A percentile compares a stretch with the other conserved stretches of the same genome.
phyloP scores from a whole-genome alignment of 2,888 invertebrate genomes.

The Chouioia cunea region DNA sequence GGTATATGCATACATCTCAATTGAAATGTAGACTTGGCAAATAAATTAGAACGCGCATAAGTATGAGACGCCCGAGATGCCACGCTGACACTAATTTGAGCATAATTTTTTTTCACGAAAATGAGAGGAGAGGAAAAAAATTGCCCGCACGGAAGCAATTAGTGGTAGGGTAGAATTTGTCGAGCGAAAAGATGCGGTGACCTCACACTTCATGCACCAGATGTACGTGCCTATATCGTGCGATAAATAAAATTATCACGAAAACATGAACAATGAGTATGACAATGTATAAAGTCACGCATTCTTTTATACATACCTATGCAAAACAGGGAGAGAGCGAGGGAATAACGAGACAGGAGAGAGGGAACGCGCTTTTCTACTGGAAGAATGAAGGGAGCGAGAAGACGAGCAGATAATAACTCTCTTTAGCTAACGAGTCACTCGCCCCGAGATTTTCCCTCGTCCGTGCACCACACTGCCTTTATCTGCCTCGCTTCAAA shows the following conservation, averaged over 20 bases:
- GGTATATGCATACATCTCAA: background rate
- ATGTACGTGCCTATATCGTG: constrained; percentile 49
- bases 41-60: constrained; percentile 24
- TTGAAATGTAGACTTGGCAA: constrained; percentile 5
- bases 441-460: constrained; percentile 49
- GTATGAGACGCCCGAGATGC: constrained; percentile 17
- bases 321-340: constrained; percentile 47
- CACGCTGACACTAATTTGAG: constrained; percentile 41
- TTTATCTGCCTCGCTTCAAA: constrained; percentile 14
- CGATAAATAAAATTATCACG: constrained; percentile 57
- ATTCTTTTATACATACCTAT: too few relatives aligned
- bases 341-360: constrained; percentile 42
- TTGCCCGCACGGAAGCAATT: constrained; percentile 52
- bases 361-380: background rate
- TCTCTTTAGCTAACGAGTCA: constrained; percentile 59
- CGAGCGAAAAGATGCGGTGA: constrained; percentile 23
- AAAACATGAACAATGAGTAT: background rate
- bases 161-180: constrained; percentile 43
- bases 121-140: constrained; percentile 25
- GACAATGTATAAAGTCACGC: too few relatives aligned
- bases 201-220: constrained; percentile 58
- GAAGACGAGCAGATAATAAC: constrained; percentile 51
- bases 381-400: background rate
- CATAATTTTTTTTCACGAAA: constrained; percentile 28
- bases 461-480: constrained; percentile 16